Conservation (phyloP, 2,888 invertebrate genomes). For the Amblyjoppa proteus region DNA sequence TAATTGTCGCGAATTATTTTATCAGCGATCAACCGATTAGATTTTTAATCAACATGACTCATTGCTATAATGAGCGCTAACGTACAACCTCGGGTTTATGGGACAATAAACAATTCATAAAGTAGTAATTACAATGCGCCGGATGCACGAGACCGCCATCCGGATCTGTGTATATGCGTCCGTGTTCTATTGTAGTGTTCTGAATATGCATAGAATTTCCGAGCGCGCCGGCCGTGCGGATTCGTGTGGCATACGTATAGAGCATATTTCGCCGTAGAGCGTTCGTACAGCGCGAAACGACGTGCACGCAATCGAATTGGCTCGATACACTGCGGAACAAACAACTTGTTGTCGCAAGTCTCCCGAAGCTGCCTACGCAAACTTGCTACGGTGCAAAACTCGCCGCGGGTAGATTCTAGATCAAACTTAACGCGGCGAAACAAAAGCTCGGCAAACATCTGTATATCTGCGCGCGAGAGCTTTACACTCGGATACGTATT, state of each 20-base stretch:
- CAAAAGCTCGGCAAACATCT: constrained; percentile 24
- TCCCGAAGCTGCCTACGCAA: constrained; percentile 22
- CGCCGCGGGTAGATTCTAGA: neutral
- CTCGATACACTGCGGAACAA: constrained; percentile 57
- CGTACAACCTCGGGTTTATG: neutral
- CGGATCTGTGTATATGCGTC: neutral
- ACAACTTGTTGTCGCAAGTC: constrained; percentile 50
- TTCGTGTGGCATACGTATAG: constrained; percentile 53
- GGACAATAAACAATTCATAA: constrained; percentile 59
- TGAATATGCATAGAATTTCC: constrained; percentile 60
- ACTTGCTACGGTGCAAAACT: constrained; percentile 42
- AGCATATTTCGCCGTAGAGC: constrained; percentile 23
- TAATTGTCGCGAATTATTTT: neutral
- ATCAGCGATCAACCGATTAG: constrained; percentile 9
- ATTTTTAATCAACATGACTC: constrained; percentile 29
- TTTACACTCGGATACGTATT: neutral
- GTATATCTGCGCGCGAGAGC: neutral
- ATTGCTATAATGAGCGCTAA: constrained; percentile 42
- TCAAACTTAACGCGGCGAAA: constrained; percentile 35
- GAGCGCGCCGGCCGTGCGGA: neutral
- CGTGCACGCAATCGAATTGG: constrained; percentile 65
- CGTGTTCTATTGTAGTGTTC: constrained; percentile 39
- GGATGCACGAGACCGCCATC: constrained; percentile 46
- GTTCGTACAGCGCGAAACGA: constrained; percentile 30
- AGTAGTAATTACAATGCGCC: constrained; percentile 61